phyloP scores from a whole-genome alignment of 2,113 vertebrate genomes.

The Willisornis vidua region DNA sequence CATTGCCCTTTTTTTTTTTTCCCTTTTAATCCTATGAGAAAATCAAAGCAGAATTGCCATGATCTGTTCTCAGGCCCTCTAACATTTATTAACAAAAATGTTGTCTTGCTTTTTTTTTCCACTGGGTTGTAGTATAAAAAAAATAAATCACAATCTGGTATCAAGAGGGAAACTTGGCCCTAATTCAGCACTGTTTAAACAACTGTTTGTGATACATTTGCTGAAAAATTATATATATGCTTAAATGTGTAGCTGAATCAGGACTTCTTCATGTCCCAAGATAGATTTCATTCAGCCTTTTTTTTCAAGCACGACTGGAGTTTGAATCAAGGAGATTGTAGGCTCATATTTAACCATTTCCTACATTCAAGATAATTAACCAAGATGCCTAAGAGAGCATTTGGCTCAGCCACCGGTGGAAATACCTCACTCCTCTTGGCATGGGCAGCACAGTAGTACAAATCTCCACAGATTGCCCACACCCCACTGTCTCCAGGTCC shows the following conservation, averaged over 20 bases:
- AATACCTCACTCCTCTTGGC: neutral
- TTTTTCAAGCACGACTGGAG: neutral
- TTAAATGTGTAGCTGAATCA: neutral
- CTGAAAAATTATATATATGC: neutral
- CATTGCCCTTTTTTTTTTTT: neutral
- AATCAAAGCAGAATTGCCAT: neutral
- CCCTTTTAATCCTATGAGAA: neutral
- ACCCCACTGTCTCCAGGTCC: neutral
- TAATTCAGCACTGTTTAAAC: neutral
- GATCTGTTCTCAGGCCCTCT: neutral
- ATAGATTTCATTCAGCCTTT: neutral
- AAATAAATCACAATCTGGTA: neutral
- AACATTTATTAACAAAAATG: neutral
- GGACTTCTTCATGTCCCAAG: neutral
- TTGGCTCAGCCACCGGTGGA: neutral
- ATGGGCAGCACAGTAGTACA: neutral
- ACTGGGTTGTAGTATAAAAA: neutral
- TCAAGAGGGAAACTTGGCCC: neutral
- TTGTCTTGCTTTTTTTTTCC: neutral
- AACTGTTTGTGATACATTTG: neutral
- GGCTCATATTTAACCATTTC: neutral
- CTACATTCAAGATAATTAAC: neutral
- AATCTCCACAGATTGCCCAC: neutral
- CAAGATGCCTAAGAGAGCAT: neutral
- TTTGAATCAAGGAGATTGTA: neutral